A percentile compares a stretch with the other conserved stretches of the same genome.
These are phyloP conservation scores for Mionectes olivaceus DNA, from an alignment of 2,797 vertebrate species.

Conservation along the genomic window DNA sequence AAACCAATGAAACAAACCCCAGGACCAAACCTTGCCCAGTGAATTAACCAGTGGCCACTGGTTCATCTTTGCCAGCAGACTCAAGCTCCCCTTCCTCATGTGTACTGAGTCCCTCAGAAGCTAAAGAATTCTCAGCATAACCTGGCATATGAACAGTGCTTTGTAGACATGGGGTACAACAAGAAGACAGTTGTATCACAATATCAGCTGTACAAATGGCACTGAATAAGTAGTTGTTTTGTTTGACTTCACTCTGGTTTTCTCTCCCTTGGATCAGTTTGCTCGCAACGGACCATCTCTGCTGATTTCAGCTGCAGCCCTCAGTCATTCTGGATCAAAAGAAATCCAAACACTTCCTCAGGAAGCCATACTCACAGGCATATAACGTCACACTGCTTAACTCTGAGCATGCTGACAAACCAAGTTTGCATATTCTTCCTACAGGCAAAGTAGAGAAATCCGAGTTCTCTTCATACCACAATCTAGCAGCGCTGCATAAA, in stretches of 20 bases:
- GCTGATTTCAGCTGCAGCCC: background rate
- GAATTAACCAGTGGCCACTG: background rate
- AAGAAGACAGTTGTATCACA: background rate
- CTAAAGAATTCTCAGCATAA: background rate
- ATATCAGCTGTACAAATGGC: background rate
- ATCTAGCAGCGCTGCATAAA: background rate
- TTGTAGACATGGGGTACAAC: fast-evolving
- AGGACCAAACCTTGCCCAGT: background rate
- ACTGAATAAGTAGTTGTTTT: background rate
- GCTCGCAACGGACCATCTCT: background rate
- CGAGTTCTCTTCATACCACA: background rate
- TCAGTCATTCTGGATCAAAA: background rate
- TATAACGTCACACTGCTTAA: background rate
- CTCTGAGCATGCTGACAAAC: background rate
- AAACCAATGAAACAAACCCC: background rate
- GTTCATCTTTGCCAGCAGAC: background rate
- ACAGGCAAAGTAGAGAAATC: background rate
- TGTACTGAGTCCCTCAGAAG: background rate
- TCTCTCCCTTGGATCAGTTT: background rate
- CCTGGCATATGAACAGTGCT: background rate
- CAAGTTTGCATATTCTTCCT: background rate
- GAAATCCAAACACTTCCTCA: background rate
- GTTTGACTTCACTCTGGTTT: background rate
- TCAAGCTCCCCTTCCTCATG: background rate
- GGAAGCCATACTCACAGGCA: background rate